phyloP scores from a whole-genome alignment of 2,888 invertebrate genomes.

The Drosophila mercatorum region DNA sequence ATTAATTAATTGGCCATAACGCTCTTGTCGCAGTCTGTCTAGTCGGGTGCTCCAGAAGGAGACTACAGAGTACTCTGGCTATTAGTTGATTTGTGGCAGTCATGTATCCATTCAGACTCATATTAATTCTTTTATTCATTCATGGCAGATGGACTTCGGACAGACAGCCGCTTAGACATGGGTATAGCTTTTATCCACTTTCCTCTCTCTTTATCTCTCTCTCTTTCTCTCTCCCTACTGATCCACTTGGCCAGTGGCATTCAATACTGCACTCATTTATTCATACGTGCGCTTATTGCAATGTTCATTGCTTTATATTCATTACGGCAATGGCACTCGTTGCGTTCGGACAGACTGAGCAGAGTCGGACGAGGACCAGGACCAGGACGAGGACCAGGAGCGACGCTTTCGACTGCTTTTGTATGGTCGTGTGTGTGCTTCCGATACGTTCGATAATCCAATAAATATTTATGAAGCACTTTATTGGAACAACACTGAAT shows the following conservation, averaged over 20 bases:
- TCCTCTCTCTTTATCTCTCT: background rate
- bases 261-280: constrained; percentile 75
- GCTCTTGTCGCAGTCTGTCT: constrained; percentile 27
- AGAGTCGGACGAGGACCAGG: constrained; percentile 6
- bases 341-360: constrained; percentile 55
- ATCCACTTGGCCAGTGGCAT: constrained; percentile 36
- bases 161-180: constrained; percentile 32
- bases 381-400: background rate
- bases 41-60: background rate
- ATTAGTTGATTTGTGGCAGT: constrained; percentile 57
- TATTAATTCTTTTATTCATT: constrained; percentile 30
- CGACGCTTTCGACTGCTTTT: constrained; percentile 18
- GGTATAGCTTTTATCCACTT: constrained; percentile 15
- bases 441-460: constrained; percentile 74
- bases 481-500: constrained; percentile 81
- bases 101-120: constrained; percentile 28
- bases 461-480: constrained; percentile 82
- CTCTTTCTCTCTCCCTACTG: background rate
- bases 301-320: constrained; percentile 79
- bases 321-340: constrained; percentile 74
- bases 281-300: constrained; percentile 80
- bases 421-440: constrained; percentile 43
- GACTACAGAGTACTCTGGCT: constrained; percentile 42
- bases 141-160: constrained; percentile 6
- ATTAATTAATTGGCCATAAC: constrained; percentile 36